Evolutionary conservation across 2,888 invertebrate genomes (phyloP).

Genomic region (Rhopalosiphum nymphaeae): DNA sequence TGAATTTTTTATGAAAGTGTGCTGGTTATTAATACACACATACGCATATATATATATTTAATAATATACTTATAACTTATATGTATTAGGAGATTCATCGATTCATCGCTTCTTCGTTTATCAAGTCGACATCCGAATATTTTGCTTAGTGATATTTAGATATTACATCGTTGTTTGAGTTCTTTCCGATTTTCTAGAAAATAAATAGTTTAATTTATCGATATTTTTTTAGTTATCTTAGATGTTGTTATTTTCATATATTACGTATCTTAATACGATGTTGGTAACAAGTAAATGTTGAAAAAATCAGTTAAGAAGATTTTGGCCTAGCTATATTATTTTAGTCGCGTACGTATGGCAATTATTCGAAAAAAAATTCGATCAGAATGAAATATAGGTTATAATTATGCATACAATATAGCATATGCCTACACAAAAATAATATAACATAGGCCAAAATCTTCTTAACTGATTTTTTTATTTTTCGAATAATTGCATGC

Average conservation of each 20-base stretch:
- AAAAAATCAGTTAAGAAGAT: not conserved
- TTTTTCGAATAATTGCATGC: not conserved
- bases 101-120: not conserved
- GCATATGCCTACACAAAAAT: too few species aligned
- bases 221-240: not conserved
- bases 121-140: not conserved
- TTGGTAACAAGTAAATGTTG: not conserved
- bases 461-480: too few species aligned
- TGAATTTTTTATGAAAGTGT: not conserved
- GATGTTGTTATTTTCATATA: not conserved
- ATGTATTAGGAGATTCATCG: not conserved
- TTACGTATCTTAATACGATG: not conserved
- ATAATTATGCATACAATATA: too few species aligned
- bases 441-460: too few species aligned
- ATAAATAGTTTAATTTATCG: not conserved
- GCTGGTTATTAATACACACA: not conserved
- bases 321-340: not conserved
- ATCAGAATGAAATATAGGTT: too few species aligned
- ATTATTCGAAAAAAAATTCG: too few species aligned
- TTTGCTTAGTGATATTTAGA: not conserved
- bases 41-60: too few species aligned
- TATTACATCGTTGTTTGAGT: not conserved
- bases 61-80: too few species aligned
- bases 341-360: too few species aligned
- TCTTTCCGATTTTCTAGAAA: not conserved